Evolutionary conservation across 2,888 invertebrate genomes (phyloP).

Genomic region (Rutpela maculata): DNA sequence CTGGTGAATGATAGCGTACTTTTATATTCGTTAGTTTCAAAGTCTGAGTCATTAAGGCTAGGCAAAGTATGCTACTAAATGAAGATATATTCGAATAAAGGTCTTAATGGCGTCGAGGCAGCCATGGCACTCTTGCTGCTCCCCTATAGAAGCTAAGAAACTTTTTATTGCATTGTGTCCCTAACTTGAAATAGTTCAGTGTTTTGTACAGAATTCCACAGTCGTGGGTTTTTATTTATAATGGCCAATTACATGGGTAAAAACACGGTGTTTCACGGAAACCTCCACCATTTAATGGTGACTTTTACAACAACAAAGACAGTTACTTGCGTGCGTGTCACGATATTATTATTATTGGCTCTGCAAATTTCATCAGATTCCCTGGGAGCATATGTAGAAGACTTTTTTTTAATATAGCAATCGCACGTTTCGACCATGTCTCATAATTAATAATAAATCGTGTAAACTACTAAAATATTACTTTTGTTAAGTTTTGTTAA

Average conservation of each 20-base stretch:
- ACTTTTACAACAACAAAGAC: constrained; percentile 37
- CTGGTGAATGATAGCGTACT: constrained; percentile 65
- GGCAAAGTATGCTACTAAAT: constrained; percentile 59
- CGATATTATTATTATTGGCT: constrained; percentile 28
- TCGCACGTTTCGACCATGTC: too few relatives aligned
- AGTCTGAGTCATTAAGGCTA: constrained; percentile 65
- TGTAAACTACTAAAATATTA: too few relatives aligned
- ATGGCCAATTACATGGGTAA: constrained; percentile 56
- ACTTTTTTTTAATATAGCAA: background rate
- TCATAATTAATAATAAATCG: too few relatives aligned
- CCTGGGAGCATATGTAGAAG: background rate
- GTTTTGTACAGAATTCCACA: constrained; percentile 45
- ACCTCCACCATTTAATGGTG: constrained; percentile 26
- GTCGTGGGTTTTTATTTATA: constrained; percentile 53
- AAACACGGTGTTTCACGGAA: constrained; percentile 43
- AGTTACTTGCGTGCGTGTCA: constrained; percentile 51
- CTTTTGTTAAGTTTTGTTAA: too few relatives aligned
- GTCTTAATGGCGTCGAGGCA: constrained; percentile 34
- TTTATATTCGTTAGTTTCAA: constrained; percentile 67
- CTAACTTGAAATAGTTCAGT: constrained; percentile 47
- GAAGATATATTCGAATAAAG: constrained; percentile 62
- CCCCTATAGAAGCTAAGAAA: constrained; percentile 56
- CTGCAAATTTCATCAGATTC: constrained; percentile 9
- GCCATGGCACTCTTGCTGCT: constrained; percentile 41
- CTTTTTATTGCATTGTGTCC: constrained; percentile 56